Base-by-base conservation (phyloP, 2,113 vertebrate species). In the Micronycteris hirsuta region DNA sequence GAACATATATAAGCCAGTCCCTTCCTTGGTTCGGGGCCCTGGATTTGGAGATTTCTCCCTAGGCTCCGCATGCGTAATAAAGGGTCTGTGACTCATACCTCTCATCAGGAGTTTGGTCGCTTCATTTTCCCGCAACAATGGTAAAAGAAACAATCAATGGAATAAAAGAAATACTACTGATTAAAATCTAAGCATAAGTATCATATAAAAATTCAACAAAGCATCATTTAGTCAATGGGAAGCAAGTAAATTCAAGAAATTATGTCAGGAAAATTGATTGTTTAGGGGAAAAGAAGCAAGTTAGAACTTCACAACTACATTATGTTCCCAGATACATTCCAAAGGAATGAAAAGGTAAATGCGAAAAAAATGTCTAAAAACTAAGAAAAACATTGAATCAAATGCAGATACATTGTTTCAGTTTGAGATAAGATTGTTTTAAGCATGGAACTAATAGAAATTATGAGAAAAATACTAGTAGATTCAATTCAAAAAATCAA, bases 401-500 rank as follows among this genome's bases (percentile, higher is more conserved):
- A 94, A 93, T 67, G 24, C 38, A 80, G 36, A 49, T 68, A 90
- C 86, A 63, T 49, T 63, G 52, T 95, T 20, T 93, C 31, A 47
- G n/a, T 65, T 89, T 65, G 33, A 83, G 85, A 31, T 49, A 81
- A 14, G 15, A 84, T 73, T 95, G 96, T 74, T 61, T n/a, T 31
- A 87, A 90, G 86, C 76, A 58, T 58, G 81, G 84, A 78, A 71
- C 38, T 49, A 49, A 73, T 31, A 74, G 86, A 84, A 87, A 87
- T 87, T 56, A 86, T 1, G 71, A 81, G 85, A 80, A 95, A 94
- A 90, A 87, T 80, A 92, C 33, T 17, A 85, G 43, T 41, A 49
- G 74, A 80, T 84, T 92, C 58, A 52, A 31, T 77, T 93, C 17
- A 41, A 89, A 91, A 92, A 71, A 45, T 11, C 31, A 68, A 83